A percentile compares a stretch with the other conserved stretches of the same genome.
These are phyloP conservation scores for Crenuchus spilurus DNA, from an alignment of 2,797 vertebrate genomes.

Conservation along the genomic window DNA sequence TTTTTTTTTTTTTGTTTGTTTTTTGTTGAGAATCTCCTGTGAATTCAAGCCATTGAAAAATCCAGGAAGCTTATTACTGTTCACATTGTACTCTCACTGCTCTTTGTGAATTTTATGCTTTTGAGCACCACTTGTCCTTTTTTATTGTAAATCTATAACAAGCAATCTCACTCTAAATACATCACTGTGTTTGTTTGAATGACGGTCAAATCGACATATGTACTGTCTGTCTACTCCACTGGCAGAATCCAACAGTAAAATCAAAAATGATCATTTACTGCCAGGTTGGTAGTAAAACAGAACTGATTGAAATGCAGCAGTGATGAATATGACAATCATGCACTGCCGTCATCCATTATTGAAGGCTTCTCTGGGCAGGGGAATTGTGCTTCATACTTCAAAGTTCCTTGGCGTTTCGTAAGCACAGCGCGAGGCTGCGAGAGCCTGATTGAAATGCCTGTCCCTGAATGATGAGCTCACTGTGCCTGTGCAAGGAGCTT, in stretches of 20 bases:
- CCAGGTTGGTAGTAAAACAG: not conserved
- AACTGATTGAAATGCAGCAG: slow-evolving; percentile 24
- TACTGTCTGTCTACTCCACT: not conserved
- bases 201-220: not conserved
- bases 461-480: slow-evolving; percentile 42
- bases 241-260: not conserved
- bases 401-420: slow-evolving; percentile 31
- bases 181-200: too few species aligned
- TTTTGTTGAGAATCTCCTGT: not conserved
- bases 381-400: slow-evolving; percentile 54
- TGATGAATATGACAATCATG: slow-evolving; percentile 34
- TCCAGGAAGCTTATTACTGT: not conserved
- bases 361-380: slow-evolving; percentile 48
- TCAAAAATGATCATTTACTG: not conserved
- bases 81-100: not conserved
- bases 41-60: not conserved
- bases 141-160: slow-evolving; percentile 7
- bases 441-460: slow-evolving; percentile 41
- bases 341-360: slow-evolving; percentile 49
- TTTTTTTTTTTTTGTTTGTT: too few species aligned
- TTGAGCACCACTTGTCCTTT: not conserved
- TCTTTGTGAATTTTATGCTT: not conserved
- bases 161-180: not conserved
- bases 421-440: slow-evolving; percentile 1
- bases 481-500: slow-evolving; percentile 6